A percentile compares a stretch with the other conserved stretches of the same genome.
Conservation (phyloP, 1,140 invertebrate genomes). For the Laupala kohalensis region DNA sequence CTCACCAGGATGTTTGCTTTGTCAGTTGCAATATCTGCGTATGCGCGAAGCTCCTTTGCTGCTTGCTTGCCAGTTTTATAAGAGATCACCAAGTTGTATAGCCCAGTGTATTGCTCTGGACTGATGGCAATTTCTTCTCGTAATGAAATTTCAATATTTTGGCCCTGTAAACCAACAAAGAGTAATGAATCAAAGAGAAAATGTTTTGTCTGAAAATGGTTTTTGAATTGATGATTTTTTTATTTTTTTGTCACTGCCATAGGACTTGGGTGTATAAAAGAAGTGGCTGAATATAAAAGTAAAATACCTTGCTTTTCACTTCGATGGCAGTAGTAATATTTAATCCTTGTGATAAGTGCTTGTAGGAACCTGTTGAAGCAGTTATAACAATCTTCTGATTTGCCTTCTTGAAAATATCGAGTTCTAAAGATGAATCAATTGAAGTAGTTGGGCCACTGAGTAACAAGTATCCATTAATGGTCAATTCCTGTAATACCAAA, state of each 20-base stretch:
- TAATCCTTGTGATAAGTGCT: conserved; percentile 24
- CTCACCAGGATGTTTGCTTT: background rate
- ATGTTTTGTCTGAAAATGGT: too few relatives aligned
- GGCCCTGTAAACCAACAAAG: background rate
- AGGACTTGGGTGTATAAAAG: too few relatives aligned
- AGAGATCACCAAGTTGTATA: too few relatives aligned
- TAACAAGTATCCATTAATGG: background rate
- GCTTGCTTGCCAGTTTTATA: background rate
- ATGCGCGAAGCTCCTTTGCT: background rate
- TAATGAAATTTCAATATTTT: background rate
- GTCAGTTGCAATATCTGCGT: background rate
- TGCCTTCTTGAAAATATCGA: conserved; percentile 48
- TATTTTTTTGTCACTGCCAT: too few relatives aligned
- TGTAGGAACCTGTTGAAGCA: conserved; percentile 21
- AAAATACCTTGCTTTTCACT: conserved; percentile 25
- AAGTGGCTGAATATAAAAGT: too few relatives aligned
- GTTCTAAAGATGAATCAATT: conserved; percentile 33
- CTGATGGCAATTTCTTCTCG: too few relatives aligned
- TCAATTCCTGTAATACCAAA: background rate
- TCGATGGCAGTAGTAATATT: conserved; percentile 28
- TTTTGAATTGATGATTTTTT: too few relatives aligned
- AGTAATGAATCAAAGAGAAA: background rate
- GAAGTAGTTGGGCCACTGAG: conserved; percentile 19
- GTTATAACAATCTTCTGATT: conserved; percentile 40
- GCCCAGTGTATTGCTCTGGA: too few relatives aligned